Percentiles rank a stretch among this genome's conserved stretches.
Conservation (phyloP, 1,140 invertebrate genomes). For the Solenopsis invicta region DNA sequence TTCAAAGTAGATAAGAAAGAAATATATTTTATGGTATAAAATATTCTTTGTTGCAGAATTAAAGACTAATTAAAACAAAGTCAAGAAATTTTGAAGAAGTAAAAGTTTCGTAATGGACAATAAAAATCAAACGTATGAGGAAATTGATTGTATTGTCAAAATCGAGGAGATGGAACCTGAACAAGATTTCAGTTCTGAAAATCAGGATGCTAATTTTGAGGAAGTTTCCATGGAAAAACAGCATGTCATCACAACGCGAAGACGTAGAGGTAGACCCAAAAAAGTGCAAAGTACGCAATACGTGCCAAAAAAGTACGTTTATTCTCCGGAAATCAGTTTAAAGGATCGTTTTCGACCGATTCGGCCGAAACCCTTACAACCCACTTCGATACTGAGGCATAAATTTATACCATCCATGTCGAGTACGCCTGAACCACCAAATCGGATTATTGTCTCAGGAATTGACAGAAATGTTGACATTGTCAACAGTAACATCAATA, state of each 20-base stretch:
- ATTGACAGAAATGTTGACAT: not conserved
- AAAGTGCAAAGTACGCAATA: too few species aligned
- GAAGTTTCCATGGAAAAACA: not conserved
- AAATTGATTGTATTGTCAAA: constrained; percentile 1
- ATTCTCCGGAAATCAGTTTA: too few species aligned
- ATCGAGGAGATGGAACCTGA: not conserved
- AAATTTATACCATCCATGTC: not conserved
- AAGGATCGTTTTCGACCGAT: constrained; percentile 28
- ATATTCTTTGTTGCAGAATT: constrained; percentile 7
- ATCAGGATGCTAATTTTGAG: not conserved
- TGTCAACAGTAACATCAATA: not conserved
- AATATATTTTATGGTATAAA: not conserved
- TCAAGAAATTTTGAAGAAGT: not conserved
- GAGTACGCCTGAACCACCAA: not conserved
- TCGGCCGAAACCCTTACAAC: constrained; percentile 14
- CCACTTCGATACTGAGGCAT: not conserved
- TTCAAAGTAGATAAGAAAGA: not conserved
- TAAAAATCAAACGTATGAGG: not conserved
- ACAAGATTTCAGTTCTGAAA: not conserved
- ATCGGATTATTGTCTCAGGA: not conserved
- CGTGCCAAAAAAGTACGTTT: too few species aligned
- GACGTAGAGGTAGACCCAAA: not conserved
- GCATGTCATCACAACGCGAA: not conserved
- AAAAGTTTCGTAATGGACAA: not conserved
- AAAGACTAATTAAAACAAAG: not conserved